phyloP scores from a whole-genome alignment of 2,888 invertebrate species.

The Epistrophe eligans region DNA sequence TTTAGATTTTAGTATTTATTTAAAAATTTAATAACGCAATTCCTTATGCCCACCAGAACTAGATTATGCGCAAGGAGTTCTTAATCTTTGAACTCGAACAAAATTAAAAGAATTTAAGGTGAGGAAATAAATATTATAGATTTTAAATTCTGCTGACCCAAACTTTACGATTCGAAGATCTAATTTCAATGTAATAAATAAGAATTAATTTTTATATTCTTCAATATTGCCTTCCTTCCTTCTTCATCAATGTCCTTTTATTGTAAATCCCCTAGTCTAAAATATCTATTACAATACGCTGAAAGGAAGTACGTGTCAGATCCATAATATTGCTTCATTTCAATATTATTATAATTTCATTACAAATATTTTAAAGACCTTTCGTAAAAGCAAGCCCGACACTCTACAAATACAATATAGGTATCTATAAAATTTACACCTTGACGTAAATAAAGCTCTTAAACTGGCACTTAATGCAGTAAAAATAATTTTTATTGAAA shows the following conservation, averaged over 20 bases:
- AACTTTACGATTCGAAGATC: too few relatives aligned
- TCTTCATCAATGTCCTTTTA: neutral
- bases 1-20: too few relatives aligned
- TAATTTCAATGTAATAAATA: too few relatives aligned
- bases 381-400: neutral
- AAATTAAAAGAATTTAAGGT: too few relatives aligned
- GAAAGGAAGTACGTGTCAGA: neutral
- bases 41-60: too few relatives aligned
- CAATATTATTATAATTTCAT: constrained; percentile 1
- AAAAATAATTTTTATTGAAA: constrained; percentile 24
- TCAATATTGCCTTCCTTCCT: neutral
- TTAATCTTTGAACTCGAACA: too few relatives aligned
- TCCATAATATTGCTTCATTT: neutral
- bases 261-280: neutral
- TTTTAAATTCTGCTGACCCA: too few relatives aligned
- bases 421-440: neutral
- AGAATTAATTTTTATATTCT: neutral
- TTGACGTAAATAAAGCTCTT: neutral
- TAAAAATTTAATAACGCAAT: too few relatives aligned
- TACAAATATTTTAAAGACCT: neutral
- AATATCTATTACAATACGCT: neutral
- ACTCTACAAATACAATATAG: neutral
- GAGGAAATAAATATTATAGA: too few relatives aligned
- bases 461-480: neutral
- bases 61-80: too few relatives aligned